A percentile compares a stretch with the other conserved stretches of the same genome.
Evolutionary conservation across 2,888 invertebrate genomes (phyloP).

Genomic region (Drosophila siamana): DNA sequence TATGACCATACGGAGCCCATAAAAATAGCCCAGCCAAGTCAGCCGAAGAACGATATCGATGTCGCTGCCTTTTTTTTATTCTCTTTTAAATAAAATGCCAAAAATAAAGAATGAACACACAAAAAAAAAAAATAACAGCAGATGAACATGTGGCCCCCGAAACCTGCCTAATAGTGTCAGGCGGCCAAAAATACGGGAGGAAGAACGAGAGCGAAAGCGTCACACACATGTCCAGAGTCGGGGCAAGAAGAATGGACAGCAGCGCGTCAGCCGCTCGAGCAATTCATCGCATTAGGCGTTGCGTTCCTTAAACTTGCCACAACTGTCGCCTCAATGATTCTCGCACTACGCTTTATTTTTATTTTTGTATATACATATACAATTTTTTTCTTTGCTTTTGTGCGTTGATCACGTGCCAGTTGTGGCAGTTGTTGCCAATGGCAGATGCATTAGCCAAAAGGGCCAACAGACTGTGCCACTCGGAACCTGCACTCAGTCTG

Average conservation of each 20-base stretch:
- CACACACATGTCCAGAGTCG: not conserved
- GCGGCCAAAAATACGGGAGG: not conserved
- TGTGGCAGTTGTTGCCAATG: slow-evolving; percentile 73
- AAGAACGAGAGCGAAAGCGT: not conserved
- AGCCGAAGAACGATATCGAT: slow-evolving; percentile 25
- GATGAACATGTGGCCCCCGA: slow-evolving; percentile 16
- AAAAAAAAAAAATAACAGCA: not conserved
- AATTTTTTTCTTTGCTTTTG: not conserved
- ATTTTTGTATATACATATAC: not conserved
- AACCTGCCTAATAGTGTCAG: slow-evolving; percentile 5
- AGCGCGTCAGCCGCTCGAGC: slow-evolving; percentile 35
- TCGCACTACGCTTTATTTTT: not conserved
- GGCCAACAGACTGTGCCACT: not conserved
- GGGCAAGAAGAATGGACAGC: not conserved
- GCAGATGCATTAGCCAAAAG: slow-evolving; percentile 40
- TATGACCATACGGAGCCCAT: slow-evolving; percentile 47
- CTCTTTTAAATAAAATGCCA: slow-evolving; percentile 32
- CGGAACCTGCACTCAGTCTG: not conserved
- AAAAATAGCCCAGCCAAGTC: slow-evolving; percentile 40
- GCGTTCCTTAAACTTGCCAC: slow-evolving; percentile 42
- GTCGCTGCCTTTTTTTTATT: slow-evolving; percentile 34
- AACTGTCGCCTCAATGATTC: slow-evolving; percentile 37
- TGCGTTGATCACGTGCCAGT: slow-evolving; percentile 75
- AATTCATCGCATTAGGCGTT: slow-evolving; percentile 51
- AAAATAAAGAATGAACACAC: slow-evolving; percentile 7